Evolutionary conservation across 2,888 invertebrate species (phyloP), one percentile per base, ranked within the genome.

Genomic region (Allophyes oxyacanthae): DNA sequence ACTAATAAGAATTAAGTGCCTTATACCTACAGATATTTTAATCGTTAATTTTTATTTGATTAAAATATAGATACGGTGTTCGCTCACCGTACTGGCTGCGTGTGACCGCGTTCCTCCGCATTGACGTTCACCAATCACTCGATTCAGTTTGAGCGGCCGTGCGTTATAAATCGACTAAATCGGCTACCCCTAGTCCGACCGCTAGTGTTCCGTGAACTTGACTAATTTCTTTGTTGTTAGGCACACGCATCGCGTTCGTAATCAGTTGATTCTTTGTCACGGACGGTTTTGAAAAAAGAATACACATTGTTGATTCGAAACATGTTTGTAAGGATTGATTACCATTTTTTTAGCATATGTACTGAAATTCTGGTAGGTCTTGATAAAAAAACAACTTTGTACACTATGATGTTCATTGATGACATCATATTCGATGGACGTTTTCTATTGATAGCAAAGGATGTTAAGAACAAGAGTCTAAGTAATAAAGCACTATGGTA

Each of bases 71-170:
- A 56, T 48, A 57, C 43, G 30, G 41, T 57, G 48, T 49, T 57
- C 52, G 40, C 42, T 41, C 56, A 73, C 55, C 69, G 41, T 28
- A 52, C 33, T 41, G 59, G 33, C 70, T 72, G 75, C 64, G 57
- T 75, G 73, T 66, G 78, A 75, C 73, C 64, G 69, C 72, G 66
- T 67, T 40, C 64, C 54, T 69, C 66, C 68, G 56, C 68, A 54
- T 65, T 63, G 68, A 67, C 72, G 75, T 71, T 78, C 75, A 76
- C 68, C 88, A 89, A 91, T 89, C 88, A 87, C 76, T 60, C 84
- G 81, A 91, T 92, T 92, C 88, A 91, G 91, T 88, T 88, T 84
- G 87, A 66, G 83, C 89, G 86, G 74, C 84, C 92, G 88, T 91
- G 90, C 91, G 86, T 77, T 68, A 54, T 62, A 78, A 72, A 69